Conservation (phyloP, 2,888 invertebrate species). For the Cheilosia soror region DNA sequence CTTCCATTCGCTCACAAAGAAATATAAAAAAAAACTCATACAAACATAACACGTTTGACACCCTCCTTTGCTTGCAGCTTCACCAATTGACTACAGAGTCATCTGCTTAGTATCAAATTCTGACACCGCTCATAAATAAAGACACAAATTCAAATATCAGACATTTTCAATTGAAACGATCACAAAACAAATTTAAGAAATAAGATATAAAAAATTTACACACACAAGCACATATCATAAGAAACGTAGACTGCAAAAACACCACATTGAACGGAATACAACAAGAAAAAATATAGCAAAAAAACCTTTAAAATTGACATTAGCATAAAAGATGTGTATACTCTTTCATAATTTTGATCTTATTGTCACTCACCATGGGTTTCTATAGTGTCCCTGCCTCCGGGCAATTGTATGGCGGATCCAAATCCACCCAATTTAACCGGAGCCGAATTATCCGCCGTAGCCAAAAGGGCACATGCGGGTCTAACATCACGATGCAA, state of each 20-base stretch:
- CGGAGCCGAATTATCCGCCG: slow-evolving; percentile 98
- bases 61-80: no score
- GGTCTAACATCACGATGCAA: slow-evolving; percentile 99
- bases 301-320: slow-evolving; percentile 8
- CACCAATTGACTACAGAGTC: no score
- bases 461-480: slow-evolving; percentile 97
- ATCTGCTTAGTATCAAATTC: no score
- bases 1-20: no score
- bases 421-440: slow-evolving; percentile 99
- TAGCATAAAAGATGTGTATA: slow-evolving; percentile 23
- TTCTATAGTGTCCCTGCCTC: slow-evolving; percentile 88
- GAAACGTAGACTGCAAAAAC: not conserved
- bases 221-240: slow-evolving; percentile 11
- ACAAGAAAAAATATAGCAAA: not conserved
- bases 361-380: slow-evolving; percentile 84
- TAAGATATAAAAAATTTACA: not conserved
- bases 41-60: no score
- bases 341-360: not conserved
- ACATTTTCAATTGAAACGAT: not conserved
- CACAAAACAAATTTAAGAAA: not conserved
- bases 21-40: no score
- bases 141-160: no score
- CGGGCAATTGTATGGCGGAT: slow-evolving; percentile 96
- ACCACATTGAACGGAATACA: slow-evolving; percentile 12
- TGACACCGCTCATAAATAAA: no score